Evolutionary conservation across 2,888 invertebrate species (phyloP).

Genomic region (Nysson spinosus): DNA sequence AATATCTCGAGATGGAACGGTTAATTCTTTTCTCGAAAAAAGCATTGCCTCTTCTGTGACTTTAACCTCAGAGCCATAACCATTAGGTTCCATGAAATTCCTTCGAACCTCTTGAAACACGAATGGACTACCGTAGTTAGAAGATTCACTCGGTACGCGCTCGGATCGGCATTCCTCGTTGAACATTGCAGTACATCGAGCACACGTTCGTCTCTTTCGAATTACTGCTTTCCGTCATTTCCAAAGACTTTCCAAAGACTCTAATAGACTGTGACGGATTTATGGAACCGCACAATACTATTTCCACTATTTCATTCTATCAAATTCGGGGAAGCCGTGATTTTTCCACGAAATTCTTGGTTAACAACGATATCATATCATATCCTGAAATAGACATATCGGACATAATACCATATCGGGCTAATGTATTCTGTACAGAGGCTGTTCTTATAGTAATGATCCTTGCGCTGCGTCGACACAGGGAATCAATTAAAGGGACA

Average conservation of each 20-base stretch:
- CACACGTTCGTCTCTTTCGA: conserved; percentile 26
- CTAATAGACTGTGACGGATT: conserved; percentile 38
- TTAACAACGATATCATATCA: too few species aligned
- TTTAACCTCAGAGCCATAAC: conserved; percentile 60
- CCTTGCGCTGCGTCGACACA: too few species aligned
- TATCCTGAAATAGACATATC: too few species aligned
- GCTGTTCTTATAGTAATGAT: too few species aligned
- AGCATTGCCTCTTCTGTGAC: conserved; percentile 54
- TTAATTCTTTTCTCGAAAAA: conserved; percentile 10
- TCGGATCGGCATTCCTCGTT: conserved; percentile 54
- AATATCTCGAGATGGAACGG: conserved; percentile 4
- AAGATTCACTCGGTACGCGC: conserved; percentile 47
- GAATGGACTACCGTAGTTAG: conserved; percentile 63
- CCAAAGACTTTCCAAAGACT: neutral
- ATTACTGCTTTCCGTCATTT: conserved; percentile 26
- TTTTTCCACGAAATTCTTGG: too few species aligned
- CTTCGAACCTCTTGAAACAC: conserved; percentile 62
- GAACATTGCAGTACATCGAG: conserved; percentile 58
- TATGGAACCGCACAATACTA: conserved; percentile 51
- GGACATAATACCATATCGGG: too few species aligned
- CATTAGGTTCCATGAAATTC: conserved; percentile 70
- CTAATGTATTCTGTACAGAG: too few species aligned
- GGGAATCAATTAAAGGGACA: too few species aligned
- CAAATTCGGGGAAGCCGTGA: too few species aligned
- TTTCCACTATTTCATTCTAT: too few species aligned